Conservation (phyloP, 2,888 invertebrate genomes). For the Rhagonycha fulva region DNA sequence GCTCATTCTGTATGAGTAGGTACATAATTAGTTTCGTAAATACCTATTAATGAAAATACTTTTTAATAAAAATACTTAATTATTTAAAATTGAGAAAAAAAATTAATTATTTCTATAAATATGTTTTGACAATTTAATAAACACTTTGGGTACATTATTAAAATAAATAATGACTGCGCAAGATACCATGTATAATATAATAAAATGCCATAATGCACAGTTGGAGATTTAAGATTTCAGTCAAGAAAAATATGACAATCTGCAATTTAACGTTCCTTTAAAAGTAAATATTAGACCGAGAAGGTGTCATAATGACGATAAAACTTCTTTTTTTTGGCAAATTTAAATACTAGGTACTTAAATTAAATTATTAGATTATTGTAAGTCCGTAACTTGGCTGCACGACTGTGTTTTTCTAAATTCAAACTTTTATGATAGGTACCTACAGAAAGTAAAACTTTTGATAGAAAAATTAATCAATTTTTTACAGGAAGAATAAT, state of each 20-base stretch:
- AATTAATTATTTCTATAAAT: not conserved
- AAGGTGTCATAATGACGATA: not conserved
- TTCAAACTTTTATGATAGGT: too few species aligned
- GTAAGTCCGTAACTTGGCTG: not conserved
- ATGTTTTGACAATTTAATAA: not conserved
- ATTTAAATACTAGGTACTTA: not conserved
- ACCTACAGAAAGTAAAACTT: not conserved
- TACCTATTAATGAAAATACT: not conserved
- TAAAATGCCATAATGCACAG: not conserved
- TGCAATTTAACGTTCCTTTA: not conserved
- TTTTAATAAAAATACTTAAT: not conserved
- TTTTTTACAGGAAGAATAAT: not conserved
- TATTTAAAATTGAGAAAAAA: not conserved
- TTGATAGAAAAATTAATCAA: not conserved
- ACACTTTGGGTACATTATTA: not conserved
- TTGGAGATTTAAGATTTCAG: not conserved
- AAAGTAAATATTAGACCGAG: not conserved
- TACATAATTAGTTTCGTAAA: too few species aligned
- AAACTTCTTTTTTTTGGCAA: not conserved
- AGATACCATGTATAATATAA: not conserved
- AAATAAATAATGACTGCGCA: not conserved
- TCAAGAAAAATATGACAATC: not conserved
- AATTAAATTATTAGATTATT: not conserved
- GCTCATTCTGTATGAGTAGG: too few species aligned
- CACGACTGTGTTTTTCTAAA: too few species aligned